Conservation (phyloP, 2,888 invertebrate genomes). For the Spilarctia lutea region DNA sequence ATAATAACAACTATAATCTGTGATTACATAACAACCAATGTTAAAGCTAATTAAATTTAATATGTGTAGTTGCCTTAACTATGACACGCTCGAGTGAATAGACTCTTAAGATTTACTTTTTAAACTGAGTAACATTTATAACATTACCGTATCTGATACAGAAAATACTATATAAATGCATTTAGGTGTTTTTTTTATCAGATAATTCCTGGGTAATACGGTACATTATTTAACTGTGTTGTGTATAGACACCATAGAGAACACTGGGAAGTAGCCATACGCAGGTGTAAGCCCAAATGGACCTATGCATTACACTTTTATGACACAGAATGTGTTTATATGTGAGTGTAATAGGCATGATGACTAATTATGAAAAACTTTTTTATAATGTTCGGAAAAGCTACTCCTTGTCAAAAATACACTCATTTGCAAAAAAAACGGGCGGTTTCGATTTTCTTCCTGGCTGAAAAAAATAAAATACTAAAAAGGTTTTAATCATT, state of each 20-base stretch:
- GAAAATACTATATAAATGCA: neutral
- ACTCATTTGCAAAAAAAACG: too few relatives aligned
- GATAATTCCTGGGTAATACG: neutral
- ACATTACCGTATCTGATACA: neutral
- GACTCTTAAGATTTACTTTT: slow-evolving; percentile 16
- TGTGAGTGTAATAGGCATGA: too few relatives aligned
- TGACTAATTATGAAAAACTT: too few relatives aligned
- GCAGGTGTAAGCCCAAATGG: too few relatives aligned
- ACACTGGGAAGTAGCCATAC: too few relatives aligned
- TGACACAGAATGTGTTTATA: too few relatives aligned
- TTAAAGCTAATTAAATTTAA: slow-evolving; percentile 41
- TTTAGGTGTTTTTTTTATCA: neutral
- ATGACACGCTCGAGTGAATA: slow-evolving; percentile 22
- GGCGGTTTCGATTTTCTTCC: too few relatives aligned
- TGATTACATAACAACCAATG: slow-evolving; percentile 50
- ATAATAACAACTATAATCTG: slow-evolving; percentile 46
- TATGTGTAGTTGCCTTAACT: slow-evolving; percentile 43
- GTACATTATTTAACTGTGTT: neutral
- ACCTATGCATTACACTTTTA: too few relatives aligned
- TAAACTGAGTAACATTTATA: slow-evolving; percentile 4
- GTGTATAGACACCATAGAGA: neutral
- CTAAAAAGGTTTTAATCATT: too few relatives aligned
- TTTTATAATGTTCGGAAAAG: too few relatives aligned
- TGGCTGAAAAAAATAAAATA: too few relatives aligned
- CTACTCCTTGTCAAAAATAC: too few relatives aligned